Base-by-base conservation (phyloP, 1,140 invertebrate species). In the Drosophila parvula region DNA sequence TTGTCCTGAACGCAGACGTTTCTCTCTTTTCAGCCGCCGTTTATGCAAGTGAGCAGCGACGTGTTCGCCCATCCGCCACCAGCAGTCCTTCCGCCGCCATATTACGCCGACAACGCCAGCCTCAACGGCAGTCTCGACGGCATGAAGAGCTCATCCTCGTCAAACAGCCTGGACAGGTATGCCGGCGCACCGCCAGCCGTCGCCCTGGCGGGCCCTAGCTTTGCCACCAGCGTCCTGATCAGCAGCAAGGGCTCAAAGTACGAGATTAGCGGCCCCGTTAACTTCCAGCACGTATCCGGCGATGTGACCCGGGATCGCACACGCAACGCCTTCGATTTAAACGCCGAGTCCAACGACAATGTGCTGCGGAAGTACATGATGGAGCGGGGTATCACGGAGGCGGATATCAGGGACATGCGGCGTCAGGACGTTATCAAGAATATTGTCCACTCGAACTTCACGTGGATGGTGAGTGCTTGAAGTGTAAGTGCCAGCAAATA, bases 311-410 rank as follows among this genome's bases (percentile, higher is more conserved):
- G 90, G 7, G 90, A 91, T 67, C 74, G 88, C 8, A 91, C 90
- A 7, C 74, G 90, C 11, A 90, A 91, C 45, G 90, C 90, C 16
- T 91, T 91, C 28, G 90, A 91, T 18, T 56, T 91, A 14, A 79
- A 30, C 38, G 65, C 63, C 3, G 71, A 68, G 3, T 36, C 53
- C 30, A 91, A 86, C 44, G 90, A 91, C 14, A 91, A 91, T 50
- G 85, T 91, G 10, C 65, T 91, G 8, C 70, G 78, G 38, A 91
- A 91, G 58, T 91, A 91, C 57, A 86, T 91, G 90, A 90, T 91
- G 47, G 90, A 91, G 71, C 81, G 71, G 1, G 82, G 85, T 14
- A 91, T 91, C 4, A 74, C 57, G 14, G 90, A 91, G 51, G 77
- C 78, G 38, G 90, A 91, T 16, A 65, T 91, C 4, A 71, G 57